Percentiles rank a stretch among this genome's conserved stretches.
These are phyloP conservation scores for Fistularia commersonii DNA, from an alignment of 2,797 vertebrate genomes.

Conservation along the genomic window DNA sequence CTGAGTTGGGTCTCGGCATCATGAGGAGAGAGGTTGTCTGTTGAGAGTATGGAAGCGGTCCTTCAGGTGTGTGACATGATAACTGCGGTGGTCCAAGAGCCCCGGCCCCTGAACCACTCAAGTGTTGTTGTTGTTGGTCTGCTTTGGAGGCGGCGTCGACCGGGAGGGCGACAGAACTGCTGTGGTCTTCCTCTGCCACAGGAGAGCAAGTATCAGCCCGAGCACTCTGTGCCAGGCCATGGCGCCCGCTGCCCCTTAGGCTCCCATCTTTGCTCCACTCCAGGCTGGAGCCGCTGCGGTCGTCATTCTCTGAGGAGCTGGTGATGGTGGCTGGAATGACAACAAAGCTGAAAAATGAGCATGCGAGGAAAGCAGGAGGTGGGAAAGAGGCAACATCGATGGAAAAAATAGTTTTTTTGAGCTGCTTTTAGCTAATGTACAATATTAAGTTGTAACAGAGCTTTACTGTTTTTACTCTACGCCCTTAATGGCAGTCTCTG, in stretches of 20 bases:
- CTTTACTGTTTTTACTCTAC: constrained; percentile 31
- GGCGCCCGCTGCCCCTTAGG: constrained; percentile 81
- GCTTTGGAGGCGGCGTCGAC: constrained; percentile 67
- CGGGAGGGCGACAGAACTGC: constrained; percentile 53
- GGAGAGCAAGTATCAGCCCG: constrained; percentile 93
- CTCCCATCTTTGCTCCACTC: constrained; percentile 97
- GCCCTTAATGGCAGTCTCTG: constrained; percentile 43
- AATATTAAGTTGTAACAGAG: constrained; percentile 32
- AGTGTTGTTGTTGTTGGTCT: constrained; percentile 62
- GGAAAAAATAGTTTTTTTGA: constrained; percentile 14
- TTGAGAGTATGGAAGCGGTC: constrained; percentile 79
- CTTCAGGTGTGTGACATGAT: constrained; percentile 72
- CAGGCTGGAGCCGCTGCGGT: constrained; percentile 96
- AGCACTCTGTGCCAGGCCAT: constrained; percentile 78
- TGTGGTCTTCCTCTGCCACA: constrained; percentile 90
- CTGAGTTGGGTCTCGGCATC: constrained; percentile 98
- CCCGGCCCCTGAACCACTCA: constrained; percentile 40
- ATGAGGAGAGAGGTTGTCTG: constrained; percentile 83
- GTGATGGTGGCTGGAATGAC: constrained; percentile 88
- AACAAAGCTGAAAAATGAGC: constrained; percentile 2
- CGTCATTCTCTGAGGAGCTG: constrained; percentile 98
- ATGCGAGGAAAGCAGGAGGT: constrained; percentile 12
- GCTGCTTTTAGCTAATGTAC: constrained; percentile 24
- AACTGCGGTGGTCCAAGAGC: constrained; percentile 48
- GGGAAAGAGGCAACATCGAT: background rate